Percentiles rank a stretch among this genome's conserved stretches.
Evolutionary conservation across 1,140 invertebrate genomes (phyloP).

Genomic region (Teleopsis dalmanni): DNA sequence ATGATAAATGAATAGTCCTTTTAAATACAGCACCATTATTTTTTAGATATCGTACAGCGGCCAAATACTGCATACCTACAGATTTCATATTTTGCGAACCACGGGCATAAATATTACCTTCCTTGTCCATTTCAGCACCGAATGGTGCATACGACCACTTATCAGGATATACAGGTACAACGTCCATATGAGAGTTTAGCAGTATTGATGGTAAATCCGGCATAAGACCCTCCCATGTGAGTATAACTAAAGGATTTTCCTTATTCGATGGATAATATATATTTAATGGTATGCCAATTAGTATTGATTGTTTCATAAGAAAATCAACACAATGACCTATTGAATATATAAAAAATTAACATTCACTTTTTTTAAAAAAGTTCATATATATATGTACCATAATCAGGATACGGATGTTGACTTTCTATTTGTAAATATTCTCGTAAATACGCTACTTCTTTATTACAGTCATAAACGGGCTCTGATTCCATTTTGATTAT

Average conservation of each 20-base stretch:
- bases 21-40: constrained; percentile 47
- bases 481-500: background rate
- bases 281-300: constrained; percentile 50
- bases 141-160: constrained; percentile 59
- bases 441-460: background rate
- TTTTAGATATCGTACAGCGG: constrained; percentile 60
- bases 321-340: constrained; percentile 48
- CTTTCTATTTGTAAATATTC: background rate
- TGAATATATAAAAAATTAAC: background rate
- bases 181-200: constrained; percentile 78
- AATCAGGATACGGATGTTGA: background rate
- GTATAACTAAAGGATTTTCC: constrained; percentile 57
- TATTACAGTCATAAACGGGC: background rate
- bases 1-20: constrained; percentile 63
- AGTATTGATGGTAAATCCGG: constrained; percentile 56
- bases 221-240: constrained; percentile 62
- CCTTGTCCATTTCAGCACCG: constrained; percentile 58
- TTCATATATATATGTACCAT: background rate
- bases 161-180: constrained; percentile 65
- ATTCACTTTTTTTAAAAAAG: too few species aligned
- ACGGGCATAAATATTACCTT: constrained; percentile 68
- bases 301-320: constrained; percentile 53
- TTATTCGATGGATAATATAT: constrained; percentile 37
- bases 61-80: constrained; percentile 45
- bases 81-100: constrained; percentile 57